These are phyloP conservation scores for Drosophila peninsularis DNA, from an alignment of 2,888 invertebrate genomes.

Conservation along the genomic window DNA sequence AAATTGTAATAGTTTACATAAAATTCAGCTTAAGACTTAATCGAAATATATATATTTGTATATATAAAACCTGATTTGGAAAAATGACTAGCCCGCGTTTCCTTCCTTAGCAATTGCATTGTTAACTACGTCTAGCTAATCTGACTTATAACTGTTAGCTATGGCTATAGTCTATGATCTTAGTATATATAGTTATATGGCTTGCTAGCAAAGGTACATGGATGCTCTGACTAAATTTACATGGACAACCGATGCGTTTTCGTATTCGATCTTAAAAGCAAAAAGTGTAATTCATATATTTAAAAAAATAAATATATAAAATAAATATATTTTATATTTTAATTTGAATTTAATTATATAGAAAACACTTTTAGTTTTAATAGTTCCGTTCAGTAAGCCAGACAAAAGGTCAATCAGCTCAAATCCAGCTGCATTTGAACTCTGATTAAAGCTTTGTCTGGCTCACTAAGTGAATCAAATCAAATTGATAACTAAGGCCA, in stretches of 20 bases:
- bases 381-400: constrained; percentile 30
- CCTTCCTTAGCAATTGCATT: constrained; percentile 68
- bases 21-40: constrained; percentile 65
- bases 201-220: constrained; percentile 66
- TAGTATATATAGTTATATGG: constrained; percentile 31
- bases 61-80: constrained; percentile 47
- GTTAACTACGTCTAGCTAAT: constrained; percentile 31
- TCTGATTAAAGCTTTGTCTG: constrained; percentile 15
- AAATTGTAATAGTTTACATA: constrained; percentile 56
- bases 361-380: constrained; percentile 35
- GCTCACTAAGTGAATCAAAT: constrained; percentile 35
- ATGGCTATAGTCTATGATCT: constrained; percentile 14
- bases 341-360: neutral
- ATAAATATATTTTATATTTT: neutral
- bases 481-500: constrained; percentile 38
- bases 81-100: constrained; percentile 75
- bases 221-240: constrained; percentile 55
- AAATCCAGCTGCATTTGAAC: constrained; percentile 2
- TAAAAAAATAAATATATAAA: neutral
- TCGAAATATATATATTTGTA: constrained; percentile 24
- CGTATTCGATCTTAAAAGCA: constrained; percentile 19
- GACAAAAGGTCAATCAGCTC: constrained; percentile 41
- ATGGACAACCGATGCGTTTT: constrained; percentile 66
- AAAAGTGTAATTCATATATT: constrained; percentile 19
- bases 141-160: constrained; percentile 10